Conservation (phyloP, 2,888 invertebrate species). For the Idaea straminata region DNA sequence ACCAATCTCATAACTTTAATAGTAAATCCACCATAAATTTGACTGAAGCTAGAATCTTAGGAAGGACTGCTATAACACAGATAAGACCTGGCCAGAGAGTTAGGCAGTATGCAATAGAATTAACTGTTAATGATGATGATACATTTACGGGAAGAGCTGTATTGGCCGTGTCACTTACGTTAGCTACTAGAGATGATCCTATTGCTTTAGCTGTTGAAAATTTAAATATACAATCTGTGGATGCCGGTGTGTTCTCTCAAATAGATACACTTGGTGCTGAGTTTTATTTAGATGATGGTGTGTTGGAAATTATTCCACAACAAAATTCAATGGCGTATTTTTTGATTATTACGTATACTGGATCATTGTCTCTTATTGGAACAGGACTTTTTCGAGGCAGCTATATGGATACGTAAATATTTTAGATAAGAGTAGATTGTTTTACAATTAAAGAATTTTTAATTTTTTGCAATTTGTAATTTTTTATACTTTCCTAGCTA, state of each 20-base stretch:
- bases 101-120: slow-evolving; percentile 38
- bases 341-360: slow-evolving; percentile 51
- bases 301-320: slow-evolving; percentile 40
- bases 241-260: slow-evolving; percentile 41
- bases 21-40: slow-evolving; percentile 3
- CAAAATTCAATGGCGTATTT: slow-evolving; percentile 33
- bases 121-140: slow-evolving; percentile 39
- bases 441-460: too few relatives aligned
- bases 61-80: neutral
- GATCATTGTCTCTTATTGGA: slow-evolving; percentile 34
- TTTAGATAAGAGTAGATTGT: neutral
- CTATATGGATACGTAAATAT: slow-evolving; percentile 30
- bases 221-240: slow-evolving; percentile 39
- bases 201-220: slow-evolving; percentile 41
- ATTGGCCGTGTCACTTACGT: slow-evolving; percentile 36
- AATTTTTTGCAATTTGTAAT: too few relatives aligned
- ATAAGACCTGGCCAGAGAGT: slow-evolving; percentile 49
- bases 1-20: neutral
- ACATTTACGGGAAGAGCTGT: slow-evolving; percentile 46
- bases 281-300: slow-evolving; percentile 29
- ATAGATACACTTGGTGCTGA: slow-evolving; percentile 31
- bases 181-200: slow-evolving; percentile 36
- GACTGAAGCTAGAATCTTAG: slow-evolving; percentile 8
- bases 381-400: slow-evolving; percentile 44
- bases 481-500: neutral